Conservation (phyloP, 2,113 vertebrate genomes). For the Pelusios castaneus region DNA sequence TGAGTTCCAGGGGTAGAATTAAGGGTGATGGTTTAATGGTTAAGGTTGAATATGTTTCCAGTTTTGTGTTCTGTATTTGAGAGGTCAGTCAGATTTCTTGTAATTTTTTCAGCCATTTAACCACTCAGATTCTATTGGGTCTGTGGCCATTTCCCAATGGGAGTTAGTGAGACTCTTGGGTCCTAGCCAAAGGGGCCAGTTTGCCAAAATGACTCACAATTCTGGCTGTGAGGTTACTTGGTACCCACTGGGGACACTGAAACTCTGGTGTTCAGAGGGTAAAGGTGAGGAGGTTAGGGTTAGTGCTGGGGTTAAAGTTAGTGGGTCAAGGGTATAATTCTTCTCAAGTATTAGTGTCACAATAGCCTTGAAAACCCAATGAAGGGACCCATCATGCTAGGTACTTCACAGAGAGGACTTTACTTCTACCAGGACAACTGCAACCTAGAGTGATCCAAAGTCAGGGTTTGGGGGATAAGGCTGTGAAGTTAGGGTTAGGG, state of each 20-base stretch:
- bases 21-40: neutral
- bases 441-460: neutral
- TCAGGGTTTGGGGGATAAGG: neutral
- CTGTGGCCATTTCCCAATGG: neutral
- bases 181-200: neutral
- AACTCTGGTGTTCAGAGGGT: neutral
- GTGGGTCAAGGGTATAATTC: neutral
- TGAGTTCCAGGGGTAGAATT: neutral
- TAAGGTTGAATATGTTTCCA: neutral
- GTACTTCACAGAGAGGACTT: neutral
- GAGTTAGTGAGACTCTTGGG: neutral
- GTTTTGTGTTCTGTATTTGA: neutral
- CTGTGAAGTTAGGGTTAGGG: neutral
- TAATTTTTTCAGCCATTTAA: neutral
- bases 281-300: neutral
- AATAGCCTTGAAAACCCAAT: neutral
- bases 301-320: neutral
- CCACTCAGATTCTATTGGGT: neutral
- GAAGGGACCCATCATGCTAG: neutral
- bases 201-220: neutral
- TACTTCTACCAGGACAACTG: neutral
- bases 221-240: neutral
- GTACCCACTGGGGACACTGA: rapidly evolving
- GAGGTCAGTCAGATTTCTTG: neutral
- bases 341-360: neutral